Evolutionary conservation across 1,140 invertebrate genomes (phyloP).

Genomic region (Drosophila trapezifrons): DNA sequence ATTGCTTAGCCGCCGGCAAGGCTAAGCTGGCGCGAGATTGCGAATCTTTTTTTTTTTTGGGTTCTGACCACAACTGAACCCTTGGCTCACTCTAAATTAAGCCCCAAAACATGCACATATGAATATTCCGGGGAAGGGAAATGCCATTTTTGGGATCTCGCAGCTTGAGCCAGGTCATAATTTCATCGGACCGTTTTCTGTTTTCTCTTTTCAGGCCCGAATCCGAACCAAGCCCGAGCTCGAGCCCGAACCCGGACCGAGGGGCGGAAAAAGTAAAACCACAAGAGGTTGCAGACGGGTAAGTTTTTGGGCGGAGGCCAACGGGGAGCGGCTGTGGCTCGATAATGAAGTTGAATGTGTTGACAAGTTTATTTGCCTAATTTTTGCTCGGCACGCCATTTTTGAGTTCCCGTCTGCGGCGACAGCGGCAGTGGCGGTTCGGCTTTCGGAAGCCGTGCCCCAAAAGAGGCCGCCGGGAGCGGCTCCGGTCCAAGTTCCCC

Average conservation of each 20-base stretch:
- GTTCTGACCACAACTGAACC: constrained; percentile 7
- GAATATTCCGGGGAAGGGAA: constrained; percentile 23
- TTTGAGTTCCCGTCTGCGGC: constrained; percentile 44
- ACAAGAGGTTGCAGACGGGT: constrained; percentile 40
- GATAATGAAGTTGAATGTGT: constrained; percentile 74
- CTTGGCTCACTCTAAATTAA: constrained; percentile 39
- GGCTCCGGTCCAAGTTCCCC: constrained; percentile 15
- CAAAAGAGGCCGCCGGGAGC: constrained; percentile 51
- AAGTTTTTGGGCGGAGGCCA: constrained; percentile 37
- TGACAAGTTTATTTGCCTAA: constrained; percentile 75
- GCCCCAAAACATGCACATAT: constrained; percentile 51
- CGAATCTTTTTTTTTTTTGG: constrained; percentile 9
- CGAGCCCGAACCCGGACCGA: background rate
- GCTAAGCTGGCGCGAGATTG: constrained; percentile 16
- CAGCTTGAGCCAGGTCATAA: constrained; percentile 27
- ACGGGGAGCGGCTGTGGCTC: constrained; percentile 33
- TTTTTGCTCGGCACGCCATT: constrained; percentile 65
- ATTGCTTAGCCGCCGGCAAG: constrained; percentile 14
- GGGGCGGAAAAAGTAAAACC: constrained; percentile 6
- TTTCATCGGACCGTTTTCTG: background rate
- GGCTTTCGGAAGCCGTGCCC: constrained; percentile 6
- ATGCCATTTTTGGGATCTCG: constrained; percentile 10
- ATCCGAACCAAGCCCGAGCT: too few relatives aligned
- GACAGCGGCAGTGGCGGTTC: background rate
- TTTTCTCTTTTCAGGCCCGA: constrained; percentile 15